phyloP scores from a whole-genome alignment of 2,797 vertebrate species.

The Chelmon rostratus region DNA sequence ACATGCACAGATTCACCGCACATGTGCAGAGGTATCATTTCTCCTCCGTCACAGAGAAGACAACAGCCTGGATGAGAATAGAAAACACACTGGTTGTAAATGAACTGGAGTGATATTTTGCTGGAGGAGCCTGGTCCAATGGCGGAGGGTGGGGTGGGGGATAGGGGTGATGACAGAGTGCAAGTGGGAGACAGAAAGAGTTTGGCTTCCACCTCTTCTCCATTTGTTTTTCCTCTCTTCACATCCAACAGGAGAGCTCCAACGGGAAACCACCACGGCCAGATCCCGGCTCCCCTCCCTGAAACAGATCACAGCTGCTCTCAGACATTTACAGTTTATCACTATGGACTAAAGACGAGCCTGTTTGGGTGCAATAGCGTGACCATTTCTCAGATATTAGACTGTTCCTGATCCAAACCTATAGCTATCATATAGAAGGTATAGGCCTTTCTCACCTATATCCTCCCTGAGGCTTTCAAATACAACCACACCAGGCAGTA shows the following conservation, averaged over 20 bases:
- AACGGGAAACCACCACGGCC: conserved; percentile 33
- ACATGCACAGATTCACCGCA: not conserved
- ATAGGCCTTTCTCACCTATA: not conserved
- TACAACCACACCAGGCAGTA: accelerated
- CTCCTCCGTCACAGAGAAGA: conserved; percentile 28
- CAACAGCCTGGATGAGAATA: not conserved
- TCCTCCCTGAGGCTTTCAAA: not conserved
- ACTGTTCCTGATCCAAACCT: not conserved
- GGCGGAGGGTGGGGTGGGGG: not conserved
- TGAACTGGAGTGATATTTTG: not conserved
- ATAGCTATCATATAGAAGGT: not conserved
- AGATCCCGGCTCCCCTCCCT: conserved; percentile 45
- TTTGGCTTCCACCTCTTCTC: conserved; percentile 42
- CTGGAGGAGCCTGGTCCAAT: not conserved
- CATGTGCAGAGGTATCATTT: conserved; percentile 38
- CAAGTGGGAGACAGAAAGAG: conserved; percentile 24
- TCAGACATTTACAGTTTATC: conserved; percentile 10
- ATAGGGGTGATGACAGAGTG: conserved; percentile 5
- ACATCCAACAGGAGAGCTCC: conserved; percentile 24
- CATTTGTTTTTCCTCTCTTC: conserved; percentile 34
- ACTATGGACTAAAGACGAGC: not conserved
- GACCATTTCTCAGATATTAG: not conserved
- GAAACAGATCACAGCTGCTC: conserved; percentile 44
- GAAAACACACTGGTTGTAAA: conserved; percentile 12
- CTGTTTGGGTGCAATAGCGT: not conserved